Base-by-base conservation (phyloP, 30 jellyfish, hydroid and myxozoan species). In the Cassiopea andromeda region DNA sequence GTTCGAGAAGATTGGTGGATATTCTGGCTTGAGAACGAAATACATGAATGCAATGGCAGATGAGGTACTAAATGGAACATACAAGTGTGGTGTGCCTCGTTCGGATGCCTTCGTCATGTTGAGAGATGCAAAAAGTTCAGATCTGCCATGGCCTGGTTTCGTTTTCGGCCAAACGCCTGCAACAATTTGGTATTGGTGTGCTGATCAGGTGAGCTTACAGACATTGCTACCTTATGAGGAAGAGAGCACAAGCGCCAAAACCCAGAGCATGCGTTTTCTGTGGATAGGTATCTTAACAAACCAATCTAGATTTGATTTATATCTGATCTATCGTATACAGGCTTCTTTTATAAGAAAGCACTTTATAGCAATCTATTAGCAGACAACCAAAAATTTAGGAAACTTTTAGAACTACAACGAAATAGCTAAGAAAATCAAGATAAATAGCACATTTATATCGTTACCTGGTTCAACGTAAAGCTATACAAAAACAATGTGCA, bases 71-170 rank as follows among this genome's bases (percentile, higher is more conserved):
- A 78, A 84, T 38, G 99, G 99, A 48, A 92, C 99, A 0, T 96
- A 98, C 69, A 88, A 89, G 9, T 50, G 64, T 19, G 91, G 91
- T 9, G 96, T 96, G n/a, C 99, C 99, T 43, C 74, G 97, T 57
- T 85, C 98, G 1, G 99, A 96, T 78, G 85, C 99, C 17, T 96
- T 96, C 73, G 78, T 92, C 14, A 76, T 96, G 97, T 82, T 96
- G 74, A 84, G 99, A 60, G 99, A 96, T 60, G 98, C 99, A 1
- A 91, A 93, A 19, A 87, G 85, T 85, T 96, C 99, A 13, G 99
- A 96, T 59, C 74, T 96, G 78, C 99, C 99, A 0, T 96, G 99
- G 99, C 99, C 99, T 48, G 99, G 99, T 12, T 96, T 96, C 64
- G 80, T 96, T n/a, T 73, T 96, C n/a, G 99, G 99, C 15, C 98